Evolutionary conservation across 1,140 invertebrate species (phyloP).

Genomic region (Cydia strobilella): DNA sequence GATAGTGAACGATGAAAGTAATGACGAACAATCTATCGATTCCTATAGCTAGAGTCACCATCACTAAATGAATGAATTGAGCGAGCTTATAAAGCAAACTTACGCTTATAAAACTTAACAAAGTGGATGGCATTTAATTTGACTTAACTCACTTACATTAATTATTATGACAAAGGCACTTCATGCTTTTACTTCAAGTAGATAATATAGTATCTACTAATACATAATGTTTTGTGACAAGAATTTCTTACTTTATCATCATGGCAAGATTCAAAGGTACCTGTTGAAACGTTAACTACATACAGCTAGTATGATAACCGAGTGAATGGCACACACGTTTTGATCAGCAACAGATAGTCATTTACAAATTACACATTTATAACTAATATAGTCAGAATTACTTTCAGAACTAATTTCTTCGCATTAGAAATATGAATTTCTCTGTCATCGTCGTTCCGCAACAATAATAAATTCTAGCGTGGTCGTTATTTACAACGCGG

Average conservation of each 20-base stretch:
- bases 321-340: conserved; percentile 77
- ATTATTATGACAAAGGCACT: conserved; percentile 76
- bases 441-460: conserved; percentile 18
- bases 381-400: conserved; percentile 50
- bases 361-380: conserved; percentile 52
- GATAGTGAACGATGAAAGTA: conserved; percentile 39
- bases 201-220: conserved; percentile 62
- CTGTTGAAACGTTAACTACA: conserved; percentile 76
- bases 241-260: conserved; percentile 77
- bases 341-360: conserved; percentile 64
- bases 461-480: conserved; percentile 32
- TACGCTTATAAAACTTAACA: conserved; percentile 78
- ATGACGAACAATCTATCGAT: conserved; percentile 44
- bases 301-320: conserved; percentile 73
- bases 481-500: conserved; percentile 69
- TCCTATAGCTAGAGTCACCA: conserved; percentile 67
- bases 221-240: conserved; percentile 69
- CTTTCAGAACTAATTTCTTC: conserved; percentile 37
- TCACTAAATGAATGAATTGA: conserved; percentile 77
- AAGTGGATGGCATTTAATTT: conserved; percentile 79
- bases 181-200: conserved; percentile 63
- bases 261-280: conserved; percentile 80
- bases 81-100: conserved; percentile 76
- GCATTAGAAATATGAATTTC: conserved; percentile 23
- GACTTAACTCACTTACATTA: conserved; percentile 78